Evolutionary conservation across 1,140 invertebrate genomes (phyloP), one percentile per base, ranked within the genome.

Genomic region (Sitobion miscanthi): DNA sequence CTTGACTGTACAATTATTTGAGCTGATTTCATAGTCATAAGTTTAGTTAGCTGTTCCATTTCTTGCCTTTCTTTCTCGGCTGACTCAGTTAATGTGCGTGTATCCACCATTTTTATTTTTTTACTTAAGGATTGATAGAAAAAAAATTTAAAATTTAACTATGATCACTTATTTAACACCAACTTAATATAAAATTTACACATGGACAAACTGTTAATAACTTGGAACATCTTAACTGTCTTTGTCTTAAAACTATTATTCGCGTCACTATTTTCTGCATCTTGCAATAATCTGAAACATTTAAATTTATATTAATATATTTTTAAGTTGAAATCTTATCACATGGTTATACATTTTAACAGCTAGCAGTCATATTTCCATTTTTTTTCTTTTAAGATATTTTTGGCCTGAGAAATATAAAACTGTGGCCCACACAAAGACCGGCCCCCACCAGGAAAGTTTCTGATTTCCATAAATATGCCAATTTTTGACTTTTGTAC

Each of bases 1-100:
- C 93, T 85, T 54, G 93, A 92, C 47, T 91, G 89, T 21, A 94
- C 93, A 62, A 94, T 94, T 62, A 94, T 86, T 69, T 92, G 62
- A 49, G 91, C 93, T n/a, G 93, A 86, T 89, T 92, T 94, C 54
- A 94, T 91, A 38, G 83, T 77, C 90, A 94, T 88, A 69, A 77
- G 90, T 93, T 93, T 92, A 49, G 83, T 30, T 69, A 94, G 82
- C 20, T 92, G 90, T 90, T 90, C 88, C 90, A 94, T 91, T 54
- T 94, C 93, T 93, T 86, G 91, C 42, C 35, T 93, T 85, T 93
- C 91, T 86, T 93, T 93, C 14, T 93, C 91, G 62, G 49, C 91
- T 52, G 91, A 92, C 14, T 92, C 91, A 42, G 91, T 49, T n/a
- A 93, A 86, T 85, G 82, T 86, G 5, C 91, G 49, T 86, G 77